phyloP scores from a whole-genome alignment of 2,888 invertebrate genomes.

The Athalia cordata region DNA sequence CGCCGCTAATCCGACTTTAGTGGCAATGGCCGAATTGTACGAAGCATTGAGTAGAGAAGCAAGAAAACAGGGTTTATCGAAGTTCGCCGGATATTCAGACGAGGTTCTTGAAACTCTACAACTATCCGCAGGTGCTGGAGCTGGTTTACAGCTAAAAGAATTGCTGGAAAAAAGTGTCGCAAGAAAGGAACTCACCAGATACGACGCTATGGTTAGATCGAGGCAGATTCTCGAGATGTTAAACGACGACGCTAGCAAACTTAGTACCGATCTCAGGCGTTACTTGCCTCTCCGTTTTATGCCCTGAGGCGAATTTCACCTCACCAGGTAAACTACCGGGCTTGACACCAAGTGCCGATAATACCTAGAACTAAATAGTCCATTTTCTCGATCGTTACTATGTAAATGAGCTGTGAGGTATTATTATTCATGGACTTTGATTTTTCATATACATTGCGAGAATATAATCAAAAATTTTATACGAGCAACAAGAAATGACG shows the following conservation, averaged over 20 bases:
- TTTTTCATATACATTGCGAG: too few relatives aligned
- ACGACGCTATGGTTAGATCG: conserved; percentile 77
- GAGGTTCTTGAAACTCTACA: conserved; percentile 76
- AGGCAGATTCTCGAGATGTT: conserved; percentile 76
- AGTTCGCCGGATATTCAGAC: conserved; percentile 80
- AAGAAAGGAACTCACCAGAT: conserved; percentile 77
- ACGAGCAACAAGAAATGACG: too few relatives aligned
- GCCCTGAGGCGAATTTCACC: conserved; percentile 46
- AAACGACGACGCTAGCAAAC: conserved; percentile 76
- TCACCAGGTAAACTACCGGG: neutral
- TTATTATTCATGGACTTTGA: too few relatives aligned
- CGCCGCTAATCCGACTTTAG: conserved; percentile 77
- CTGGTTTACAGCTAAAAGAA: conserved; percentile 77
- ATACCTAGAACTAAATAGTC: neutral
- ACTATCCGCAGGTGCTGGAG: conserved; percentile 77
- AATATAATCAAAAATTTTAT: too few relatives aligned
- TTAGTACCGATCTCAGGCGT: conserved; percentile 77
- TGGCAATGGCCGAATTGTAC: conserved; percentile 78
- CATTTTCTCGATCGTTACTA: neutral
- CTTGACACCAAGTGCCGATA: neutral
- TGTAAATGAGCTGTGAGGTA: too few relatives aligned
- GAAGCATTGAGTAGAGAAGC: conserved; percentile 81
- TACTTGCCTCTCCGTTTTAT: conserved; percentile 76
- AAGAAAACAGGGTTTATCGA: conserved; percentile 78
- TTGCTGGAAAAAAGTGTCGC: conserved; percentile 78